phyloP scores from a whole-genome alignment of 2,113 vertebrate genomes.

The Setophaga petechia region DNA sequence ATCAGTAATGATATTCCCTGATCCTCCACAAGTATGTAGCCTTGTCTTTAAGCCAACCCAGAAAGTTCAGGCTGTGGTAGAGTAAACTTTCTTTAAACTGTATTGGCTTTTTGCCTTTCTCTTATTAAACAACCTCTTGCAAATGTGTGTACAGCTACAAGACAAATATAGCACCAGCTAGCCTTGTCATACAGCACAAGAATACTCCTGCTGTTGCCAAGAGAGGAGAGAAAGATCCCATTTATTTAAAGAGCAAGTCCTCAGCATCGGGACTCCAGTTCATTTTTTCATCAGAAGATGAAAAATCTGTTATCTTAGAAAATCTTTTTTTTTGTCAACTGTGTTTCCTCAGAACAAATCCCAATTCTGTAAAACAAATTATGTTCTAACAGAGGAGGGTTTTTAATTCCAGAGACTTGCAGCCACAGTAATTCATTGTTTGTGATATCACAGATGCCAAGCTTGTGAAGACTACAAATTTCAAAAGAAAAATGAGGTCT shows the following conservation, averaged over 20 bases:
- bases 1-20: neutral
- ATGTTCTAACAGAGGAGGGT: neutral
- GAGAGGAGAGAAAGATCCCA: conserved; percentile 60
- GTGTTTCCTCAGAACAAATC: conserved; percentile 38
- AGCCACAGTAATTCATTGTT: conserved; percentile 61
- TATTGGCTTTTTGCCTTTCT: conserved; percentile 50
- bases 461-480: conserved; percentile 33
- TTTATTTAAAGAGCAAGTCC: conserved; percentile 62
- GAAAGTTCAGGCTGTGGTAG: conserved; percentile 5
- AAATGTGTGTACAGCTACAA: conserved; percentile 56
- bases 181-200: conserved; percentile 65
- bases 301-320: conserved; percentile 35
- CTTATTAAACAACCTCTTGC: conserved; percentile 38
- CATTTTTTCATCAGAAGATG: neutral
- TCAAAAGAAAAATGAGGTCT: conserved; percentile 65
- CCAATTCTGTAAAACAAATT: neutral
- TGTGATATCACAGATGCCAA: conserved; percentile 29
- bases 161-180: conserved; percentile 67
- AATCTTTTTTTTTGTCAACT: neutral
- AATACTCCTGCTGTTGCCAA: conserved; percentile 63
- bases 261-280: neutral
- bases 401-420: conserved; percentile 25
- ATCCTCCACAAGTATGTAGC: neutral
- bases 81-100: conserved; percentile 52
- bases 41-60: conserved; percentile 22